Percentiles rank a stretch among this genome's conserved stretches.
phyloP scores from a whole-genome alignment of 1,140 invertebrate species.

The Drosophila ambigua region DNA sequence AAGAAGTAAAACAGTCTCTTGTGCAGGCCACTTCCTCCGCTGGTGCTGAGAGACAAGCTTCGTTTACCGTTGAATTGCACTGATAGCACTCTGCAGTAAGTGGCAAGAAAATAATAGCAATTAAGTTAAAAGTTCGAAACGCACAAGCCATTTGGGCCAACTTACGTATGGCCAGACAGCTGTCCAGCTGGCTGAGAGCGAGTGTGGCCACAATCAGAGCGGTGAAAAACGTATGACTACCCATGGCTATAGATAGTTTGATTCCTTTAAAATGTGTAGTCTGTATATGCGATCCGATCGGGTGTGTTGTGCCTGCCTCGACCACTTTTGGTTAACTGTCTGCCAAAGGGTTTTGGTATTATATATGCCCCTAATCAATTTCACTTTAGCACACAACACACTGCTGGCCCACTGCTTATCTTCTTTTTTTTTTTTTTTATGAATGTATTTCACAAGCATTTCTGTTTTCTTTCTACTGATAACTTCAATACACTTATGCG shows the following conservation, averaged over 20 bases:
- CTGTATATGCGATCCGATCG: not conserved
- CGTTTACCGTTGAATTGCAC: not conserved
- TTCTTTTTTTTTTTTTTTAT: slow-evolving; percentile 2
- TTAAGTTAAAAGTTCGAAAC: not conserved
- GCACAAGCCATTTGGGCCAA: no score
- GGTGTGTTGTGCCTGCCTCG: slow-evolving; percentile 6
- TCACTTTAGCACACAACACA: slow-evolving; percentile 24
- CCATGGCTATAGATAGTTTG: slow-evolving; percentile 16
- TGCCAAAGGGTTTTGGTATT: slow-evolving; percentile 8
- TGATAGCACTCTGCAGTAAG: slow-evolving; percentile 3
- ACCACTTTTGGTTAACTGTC: slow-evolving; percentile 42
- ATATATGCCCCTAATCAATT: slow-evolving; percentile 43
- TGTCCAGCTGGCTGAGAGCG: slow-evolving; percentile 24
- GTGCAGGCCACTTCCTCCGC: not conserved
- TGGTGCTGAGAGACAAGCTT: slow-evolving; percentile 2
- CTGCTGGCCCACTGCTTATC: slow-evolving; percentile 53
- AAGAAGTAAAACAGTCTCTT: slow-evolving; percentile 1
- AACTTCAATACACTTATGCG: slow-evolving; percentile 46
- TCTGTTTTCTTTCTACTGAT: slow-evolving; percentile 52
- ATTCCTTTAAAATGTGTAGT: not conserved
- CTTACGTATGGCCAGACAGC: slow-evolving; percentile 10
- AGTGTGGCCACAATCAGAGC: slow-evolving; percentile 26
- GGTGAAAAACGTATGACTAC: slow-evolving; percentile 1
- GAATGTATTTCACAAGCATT: slow-evolving; percentile 20
- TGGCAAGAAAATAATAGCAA: not conserved